Conservation (phyloP, 2,888 invertebrate genomes). For the Cerastoderma edule region DNA sequence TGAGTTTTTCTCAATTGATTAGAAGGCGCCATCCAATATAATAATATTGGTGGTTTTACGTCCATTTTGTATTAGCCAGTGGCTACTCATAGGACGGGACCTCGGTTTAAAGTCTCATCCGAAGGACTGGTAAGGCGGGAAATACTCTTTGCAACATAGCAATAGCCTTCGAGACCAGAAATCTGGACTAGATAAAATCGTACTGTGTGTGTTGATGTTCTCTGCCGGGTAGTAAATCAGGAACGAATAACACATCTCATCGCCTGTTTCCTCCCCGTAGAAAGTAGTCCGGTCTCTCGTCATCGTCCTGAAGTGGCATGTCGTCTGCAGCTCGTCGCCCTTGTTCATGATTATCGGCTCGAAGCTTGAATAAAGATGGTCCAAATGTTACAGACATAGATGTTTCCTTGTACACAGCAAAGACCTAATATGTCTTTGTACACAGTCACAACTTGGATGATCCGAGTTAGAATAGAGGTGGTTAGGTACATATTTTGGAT, state of each 20-base stretch:
- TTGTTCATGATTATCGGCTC: background rate
- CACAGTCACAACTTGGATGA: background rate
- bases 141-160: background rate
- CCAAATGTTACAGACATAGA: background rate
- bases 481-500: background rate
- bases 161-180: background rate
- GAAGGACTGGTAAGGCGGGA: background rate
- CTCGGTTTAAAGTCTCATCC: background rate
- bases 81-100: background rate
- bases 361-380: background rate
- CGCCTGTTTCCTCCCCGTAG: background rate
- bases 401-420: background rate
- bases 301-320: background rate
- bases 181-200: background rate
- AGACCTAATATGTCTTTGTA: background rate
- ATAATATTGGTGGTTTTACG: background rate
- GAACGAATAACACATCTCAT: background rate
- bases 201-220: background rate
- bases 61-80: background rate
- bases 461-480: background rate
- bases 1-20: too few relatives aligned
- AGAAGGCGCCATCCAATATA: too few relatives aligned
- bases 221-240: constrained; percentile 10
- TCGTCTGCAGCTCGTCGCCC: background rate
- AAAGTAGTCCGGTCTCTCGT: background rate